These are phyloP conservation scores for Elymnias hypermnestra DNA, from an alignment of 1,140 invertebrate genomes.

Conservation along the genomic window DNA sequence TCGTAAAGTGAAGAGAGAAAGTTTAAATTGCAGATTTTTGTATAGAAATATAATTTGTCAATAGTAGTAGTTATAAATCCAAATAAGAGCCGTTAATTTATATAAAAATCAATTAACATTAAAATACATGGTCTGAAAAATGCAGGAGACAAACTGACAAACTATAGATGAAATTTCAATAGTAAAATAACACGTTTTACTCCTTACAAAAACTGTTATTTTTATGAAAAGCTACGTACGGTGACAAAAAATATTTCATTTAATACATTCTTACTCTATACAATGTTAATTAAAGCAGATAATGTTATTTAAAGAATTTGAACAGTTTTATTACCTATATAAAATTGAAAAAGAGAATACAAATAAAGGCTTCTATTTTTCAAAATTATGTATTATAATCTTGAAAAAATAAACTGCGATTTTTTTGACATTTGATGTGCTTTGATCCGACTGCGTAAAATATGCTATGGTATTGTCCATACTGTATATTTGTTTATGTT, in stretches of 20 bases:
- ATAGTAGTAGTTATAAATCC: too few species aligned
- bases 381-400: background rate
- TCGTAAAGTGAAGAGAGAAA: slow-evolving; percentile 14
- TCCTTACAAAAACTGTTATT: background rate
- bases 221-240: background rate
- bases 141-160: too few species aligned
- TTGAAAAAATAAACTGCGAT: background rate
- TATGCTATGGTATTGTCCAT: too few species aligned
- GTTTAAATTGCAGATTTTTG: slow-evolving; percentile 5
- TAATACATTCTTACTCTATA: slow-evolving; percentile 19
- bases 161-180: too few species aligned
- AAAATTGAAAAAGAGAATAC: slow-evolving; percentile 10
- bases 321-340: slow-evolving; percentile 9
- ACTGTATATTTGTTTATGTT: too few species aligned
- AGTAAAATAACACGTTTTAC: too few species aligned
- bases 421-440: background rate
- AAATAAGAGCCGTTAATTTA: too few species aligned
- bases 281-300: slow-evolving; percentile 15
- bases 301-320: slow-evolving; percentile 8
- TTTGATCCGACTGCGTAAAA: slow-evolving; percentile 1
- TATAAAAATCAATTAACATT: too few species aligned
- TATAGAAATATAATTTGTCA: slow-evolving; percentile 16
- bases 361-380: slow-evolving; percentile 1
- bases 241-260: slow-evolving; percentile 17
- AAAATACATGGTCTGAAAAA: too few species aligned